Conservation (phyloP, 2,888 invertebrate genomes). For the Desoria tigrina region DNA sequence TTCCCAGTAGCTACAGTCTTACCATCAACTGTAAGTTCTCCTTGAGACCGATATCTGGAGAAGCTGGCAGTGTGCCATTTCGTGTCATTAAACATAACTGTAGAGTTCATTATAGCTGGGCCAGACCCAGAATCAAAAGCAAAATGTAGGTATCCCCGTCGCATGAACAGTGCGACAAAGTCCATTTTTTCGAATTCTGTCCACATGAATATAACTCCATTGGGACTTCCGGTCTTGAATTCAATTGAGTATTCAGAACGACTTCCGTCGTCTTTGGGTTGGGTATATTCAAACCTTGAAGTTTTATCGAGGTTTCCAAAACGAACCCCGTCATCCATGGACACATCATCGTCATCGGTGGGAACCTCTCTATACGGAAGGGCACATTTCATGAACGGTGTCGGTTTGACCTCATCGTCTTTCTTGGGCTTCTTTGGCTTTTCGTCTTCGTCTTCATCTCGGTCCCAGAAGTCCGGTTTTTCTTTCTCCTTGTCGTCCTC, state of each 20-base stretch:
- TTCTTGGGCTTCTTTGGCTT: neutral
- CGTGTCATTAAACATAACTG: slow-evolving; percentile 68
- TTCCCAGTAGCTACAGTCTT: slow-evolving; percentile 62
- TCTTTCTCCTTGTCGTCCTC: slow-evolving; percentile 11
- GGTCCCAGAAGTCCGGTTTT: slow-evolving; percentile 36
- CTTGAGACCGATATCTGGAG: slow-evolving; percentile 64
- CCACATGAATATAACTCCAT: slow-evolving; percentile 81
- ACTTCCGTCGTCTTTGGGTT: slow-evolving; percentile 41
- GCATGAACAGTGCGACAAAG: slow-evolving; percentile 74
- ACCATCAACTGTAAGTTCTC: slow-evolving; percentile 69
- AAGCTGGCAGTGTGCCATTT: slow-evolving; percentile 78
- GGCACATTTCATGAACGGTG: slow-evolving; percentile 58
- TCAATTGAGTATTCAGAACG: slow-evolving; percentile 65
- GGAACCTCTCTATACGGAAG: slow-evolving; percentile 65
- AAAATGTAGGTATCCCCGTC: slow-evolving; percentile 65
- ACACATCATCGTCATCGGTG: slow-evolving; percentile 74
- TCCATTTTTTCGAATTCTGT: slow-evolving; percentile 67
- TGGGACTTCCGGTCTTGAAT: slow-evolving; percentile 81
- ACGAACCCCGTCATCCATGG: slow-evolving; percentile 56
- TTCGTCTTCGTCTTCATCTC: slow-evolving; percentile 19
- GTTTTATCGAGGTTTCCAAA: slow-evolving; percentile 51
- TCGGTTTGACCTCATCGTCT: slow-evolving; percentile 46
- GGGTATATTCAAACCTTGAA: slow-evolving; percentile 45
- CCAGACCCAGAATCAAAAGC: slow-evolving; percentile 72
- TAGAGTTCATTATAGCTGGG: slow-evolving; percentile 64